Evolutionary conservation across 2,888 invertebrate species (phyloP).

Genomic region (Sinohyriopsis cumingii): DNA sequence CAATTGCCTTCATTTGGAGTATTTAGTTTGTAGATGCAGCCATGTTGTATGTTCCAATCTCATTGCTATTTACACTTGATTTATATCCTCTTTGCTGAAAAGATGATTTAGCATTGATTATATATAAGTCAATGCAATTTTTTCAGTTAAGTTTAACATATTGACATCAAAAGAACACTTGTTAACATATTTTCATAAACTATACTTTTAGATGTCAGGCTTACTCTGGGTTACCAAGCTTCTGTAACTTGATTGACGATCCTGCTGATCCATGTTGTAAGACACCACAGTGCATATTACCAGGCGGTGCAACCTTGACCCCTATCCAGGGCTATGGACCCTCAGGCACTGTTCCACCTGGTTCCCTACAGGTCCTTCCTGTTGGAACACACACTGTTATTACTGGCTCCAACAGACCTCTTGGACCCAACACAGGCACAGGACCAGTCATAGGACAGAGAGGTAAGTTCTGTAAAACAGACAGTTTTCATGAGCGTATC

Average conservation of each 20-base stretch:
- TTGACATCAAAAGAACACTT: background rate
- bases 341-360: slow-evolving; percentile 38
- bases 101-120: too few species aligned
- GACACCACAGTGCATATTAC: slow-evolving; percentile 44
- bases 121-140: background rate
- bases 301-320: slow-evolving; percentile 26
- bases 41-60: too few species aligned
- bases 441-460: slow-evolving; percentile 21
- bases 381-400: slow-evolving; percentile 50
- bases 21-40: too few species aligned
- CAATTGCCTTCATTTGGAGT: too few species aligned
- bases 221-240: slow-evolving; percentile 48
- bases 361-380: slow-evolving; percentile 44
- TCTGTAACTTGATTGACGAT: slow-evolving; percentile 47
- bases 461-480: slow-evolving; percentile 16
- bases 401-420: slow-evolving; percentile 43
- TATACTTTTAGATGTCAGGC: slow-evolving; percentile 44
- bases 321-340: slow-evolving; percentile 36
- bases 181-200: background rate
- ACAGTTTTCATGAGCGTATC: too few species aligned
- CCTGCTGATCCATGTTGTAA: slow-evolving; percentile 52
- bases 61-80: too few species aligned
- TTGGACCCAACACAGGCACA: slow-evolving; percentile 16
- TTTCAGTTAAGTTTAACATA: background rate
- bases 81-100: too few species aligned